Evolutionary conservation across 2,888 invertebrate species (phyloP).

Genomic region (Ariolimax columbianus): DNA sequence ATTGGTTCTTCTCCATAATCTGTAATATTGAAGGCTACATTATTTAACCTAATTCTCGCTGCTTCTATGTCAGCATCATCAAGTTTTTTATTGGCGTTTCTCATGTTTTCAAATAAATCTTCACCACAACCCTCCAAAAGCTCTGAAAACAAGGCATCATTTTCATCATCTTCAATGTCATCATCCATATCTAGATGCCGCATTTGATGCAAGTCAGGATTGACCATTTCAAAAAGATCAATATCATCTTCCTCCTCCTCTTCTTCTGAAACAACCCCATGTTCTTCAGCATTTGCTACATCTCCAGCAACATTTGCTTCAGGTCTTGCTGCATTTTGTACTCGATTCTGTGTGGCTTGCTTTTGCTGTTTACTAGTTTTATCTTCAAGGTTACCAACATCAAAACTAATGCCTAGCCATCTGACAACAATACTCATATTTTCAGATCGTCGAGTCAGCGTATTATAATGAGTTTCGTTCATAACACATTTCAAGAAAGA

Average conservation of each 20-base stretch:
- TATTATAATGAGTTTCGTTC: slow-evolving; percentile 1
- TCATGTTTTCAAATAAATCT: slow-evolving; percentile 27
- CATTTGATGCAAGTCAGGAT: slow-evolving; percentile 45
- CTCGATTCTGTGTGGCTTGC: not conserved
- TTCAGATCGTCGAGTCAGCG: slow-evolving; percentile 23
- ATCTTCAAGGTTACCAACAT: slow-evolving; percentile 17
- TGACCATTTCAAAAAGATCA: slow-evolving; percentile 41
- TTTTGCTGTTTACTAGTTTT: not conserved
- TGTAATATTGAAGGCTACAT: slow-evolving; percentile 49
- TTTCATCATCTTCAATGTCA: slow-evolving; percentile 42
- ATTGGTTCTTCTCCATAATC: slow-evolving; percentile 46
- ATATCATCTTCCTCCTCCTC: slow-evolving; percentile 57
- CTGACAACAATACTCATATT: slow-evolving; percentile 54
- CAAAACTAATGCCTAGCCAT: slow-evolving; percentile 61
- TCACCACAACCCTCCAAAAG: slow-evolving; percentile 40
- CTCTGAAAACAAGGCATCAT: slow-evolving; percentile 39
- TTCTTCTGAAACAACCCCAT: slow-evolving; percentile 54
- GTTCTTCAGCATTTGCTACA: slow-evolving; percentile 4
- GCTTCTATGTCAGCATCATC: slow-evolving; percentile 52
- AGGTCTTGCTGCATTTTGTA: not conserved
- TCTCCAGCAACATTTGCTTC: not conserved
- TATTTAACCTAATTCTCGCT: not conserved
- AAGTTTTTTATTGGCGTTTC: slow-evolving; percentile 31
- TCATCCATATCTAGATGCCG: slow-evolving; percentile 58
- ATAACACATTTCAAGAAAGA: slow-evolving; percentile 59